Evolutionary conservation across 2,113 vertebrate genomes (phyloP), one percentile per base, ranked within the genome.

Genomic region (Poeciliopsis prolifica): DNA sequence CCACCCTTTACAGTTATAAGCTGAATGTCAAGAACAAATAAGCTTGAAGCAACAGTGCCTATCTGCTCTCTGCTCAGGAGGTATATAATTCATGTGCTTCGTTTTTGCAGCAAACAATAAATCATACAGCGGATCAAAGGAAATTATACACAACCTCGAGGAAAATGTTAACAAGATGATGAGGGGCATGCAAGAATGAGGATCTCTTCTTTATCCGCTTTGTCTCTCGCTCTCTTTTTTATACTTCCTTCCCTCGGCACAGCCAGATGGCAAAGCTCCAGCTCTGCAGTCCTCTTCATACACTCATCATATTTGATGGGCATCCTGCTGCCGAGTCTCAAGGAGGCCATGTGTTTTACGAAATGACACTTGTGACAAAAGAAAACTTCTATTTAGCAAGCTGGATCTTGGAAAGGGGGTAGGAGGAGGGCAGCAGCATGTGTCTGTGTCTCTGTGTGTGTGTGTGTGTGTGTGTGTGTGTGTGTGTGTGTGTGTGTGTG

Each of bases 321-420:
- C 93, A 93, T 93, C 89, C 92, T 92, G 86, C 93, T 92, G 93
- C 91, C 91, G 92, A 95, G 95, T 95, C 95, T 96, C 95, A 95
- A 95, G 95, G 91, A 91, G 92, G 89, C 90, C 86, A 84, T 89
- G 88, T 89, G 90, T 91, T 92, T 67, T 89, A 84, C 80, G 80
- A 75, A 95, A 95, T 92, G 92, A 94, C 94, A 94, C 95, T 94
- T 83, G 93, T 94, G 92, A 96, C 94, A 95, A 93, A 93, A 88
- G 86, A 92, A 92, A 91, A 88, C 83, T 93, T 95, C 94, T 85
- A 95, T 85, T 95, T 93, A 96, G 96, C 95, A 96, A 96, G 95
- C 95, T 93, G 90, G 94, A 87, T 92, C 89, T 81, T 61, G 81
- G 83, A 74, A n/a, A 72, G 85, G 77, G 77, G 35, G 81, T 33